A percentile compares a stretch with the other conserved stretches of the same genome.
Conservation (phyloP, 2,113 vertebrate species). For the Triplophysa tibetana region DNA sequence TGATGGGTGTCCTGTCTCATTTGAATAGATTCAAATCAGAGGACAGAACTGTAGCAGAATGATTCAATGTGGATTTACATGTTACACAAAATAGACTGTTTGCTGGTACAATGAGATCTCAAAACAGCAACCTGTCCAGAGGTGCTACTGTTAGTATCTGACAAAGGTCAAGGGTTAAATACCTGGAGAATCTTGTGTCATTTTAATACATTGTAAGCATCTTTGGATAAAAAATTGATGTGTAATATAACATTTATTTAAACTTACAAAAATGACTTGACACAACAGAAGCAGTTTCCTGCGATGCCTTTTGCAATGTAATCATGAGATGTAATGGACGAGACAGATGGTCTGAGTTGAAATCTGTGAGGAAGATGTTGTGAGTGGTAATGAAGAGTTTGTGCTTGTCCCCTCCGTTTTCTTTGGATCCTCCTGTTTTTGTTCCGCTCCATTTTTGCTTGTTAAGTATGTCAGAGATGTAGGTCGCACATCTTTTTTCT, state of each 20-base stretch:
- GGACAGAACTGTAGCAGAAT: neutral
- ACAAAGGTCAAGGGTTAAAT: too few relatives aligned
- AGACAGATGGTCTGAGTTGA: neutral
- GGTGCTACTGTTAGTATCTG: too few relatives aligned
- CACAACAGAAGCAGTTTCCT: too few relatives aligned
- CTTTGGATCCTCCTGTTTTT: constrained; percentile 24
- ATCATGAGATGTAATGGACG: too few relatives aligned
- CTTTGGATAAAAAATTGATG: too few relatives aligned
- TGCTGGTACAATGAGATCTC: neutral
- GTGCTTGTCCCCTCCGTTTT: constrained; percentile 17
- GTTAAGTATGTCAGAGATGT: constrained; percentile 56
- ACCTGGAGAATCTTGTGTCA: too few relatives aligned
- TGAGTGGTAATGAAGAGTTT: neutral
- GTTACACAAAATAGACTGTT: neutral
- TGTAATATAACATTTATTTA: too few relatives aligned
- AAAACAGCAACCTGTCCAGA: too few relatives aligned
- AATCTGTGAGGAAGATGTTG: neutral
- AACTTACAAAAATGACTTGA: too few relatives aligned
- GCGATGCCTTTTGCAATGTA: too few relatives aligned
- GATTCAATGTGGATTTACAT: constrained; percentile 26
- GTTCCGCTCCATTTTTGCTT: constrained; percentile 44
- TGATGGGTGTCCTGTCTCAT: neutral
- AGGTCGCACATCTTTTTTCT: constrained; percentile 52
- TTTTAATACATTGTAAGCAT: too few relatives aligned
- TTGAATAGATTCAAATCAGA: constrained; percentile 47